Conservation (phyloP, 2,888 invertebrate genomes). For the Latrodectus elegans region DNA sequence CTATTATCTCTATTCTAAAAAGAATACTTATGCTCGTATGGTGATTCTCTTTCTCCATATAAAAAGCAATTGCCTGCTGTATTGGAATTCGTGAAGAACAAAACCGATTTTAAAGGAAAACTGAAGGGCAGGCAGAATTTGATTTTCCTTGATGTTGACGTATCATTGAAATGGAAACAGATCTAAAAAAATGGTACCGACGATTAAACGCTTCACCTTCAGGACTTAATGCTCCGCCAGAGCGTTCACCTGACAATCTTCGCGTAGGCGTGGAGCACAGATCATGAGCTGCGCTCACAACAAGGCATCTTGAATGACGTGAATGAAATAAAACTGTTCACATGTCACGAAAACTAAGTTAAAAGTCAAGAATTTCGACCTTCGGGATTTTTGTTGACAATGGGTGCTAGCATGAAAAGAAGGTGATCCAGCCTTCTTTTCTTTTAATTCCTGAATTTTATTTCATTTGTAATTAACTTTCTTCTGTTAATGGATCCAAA, state of each 20-base stretch:
- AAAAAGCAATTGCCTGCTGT: too few relatives aligned
- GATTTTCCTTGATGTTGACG: too few relatives aligned
- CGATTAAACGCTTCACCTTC: slow-evolving; percentile 57
- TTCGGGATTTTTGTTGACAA: slow-evolving; percentile 48
- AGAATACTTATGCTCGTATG: too few relatives aligned
- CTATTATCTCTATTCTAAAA: too few relatives aligned
- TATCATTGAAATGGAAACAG: too few relatives aligned
- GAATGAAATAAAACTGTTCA: slow-evolving; percentile 53
- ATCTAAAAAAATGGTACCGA: not conserved
- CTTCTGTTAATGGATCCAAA: slow-evolving; percentile 16
- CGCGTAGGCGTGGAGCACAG: slow-evolving; percentile 22
- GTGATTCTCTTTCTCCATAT: too few relatives aligned
- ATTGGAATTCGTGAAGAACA: too few relatives aligned
- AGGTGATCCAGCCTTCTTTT: slow-evolving; percentile 15
- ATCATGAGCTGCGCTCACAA: slow-evolving; percentile 1
- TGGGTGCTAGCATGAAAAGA: slow-evolving; percentile 41
- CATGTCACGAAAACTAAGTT: slow-evolving; percentile 59
- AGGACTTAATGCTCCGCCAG: slow-evolving; percentile 43
- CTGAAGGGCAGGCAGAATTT: too few relatives aligned
- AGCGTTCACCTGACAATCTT: slow-evolving; percentile 46
- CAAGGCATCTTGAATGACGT: slow-evolving; percentile 27
- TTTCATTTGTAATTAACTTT: slow-evolving; percentile 10
- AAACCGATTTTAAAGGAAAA: too few relatives aligned
- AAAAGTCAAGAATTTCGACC: slow-evolving; percentile 50
- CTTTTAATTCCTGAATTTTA: not conserved